Conservation (phyloP, 2,888 invertebrate genomes). For the Isoperla grammatica region DNA sequence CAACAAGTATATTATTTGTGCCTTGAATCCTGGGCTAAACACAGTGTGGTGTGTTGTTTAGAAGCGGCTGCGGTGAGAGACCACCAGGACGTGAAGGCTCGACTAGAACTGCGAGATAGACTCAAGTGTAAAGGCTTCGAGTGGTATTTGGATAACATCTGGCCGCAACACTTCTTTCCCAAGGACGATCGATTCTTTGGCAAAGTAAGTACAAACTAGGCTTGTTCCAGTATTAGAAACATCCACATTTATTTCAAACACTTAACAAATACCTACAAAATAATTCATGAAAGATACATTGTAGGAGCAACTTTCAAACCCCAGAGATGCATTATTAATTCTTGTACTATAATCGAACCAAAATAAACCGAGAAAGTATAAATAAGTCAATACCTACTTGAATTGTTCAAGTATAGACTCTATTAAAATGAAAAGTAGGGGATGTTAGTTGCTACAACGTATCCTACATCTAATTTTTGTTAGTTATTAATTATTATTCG, state of each 20-base stretch:
- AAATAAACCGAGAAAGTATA: too few species aligned
- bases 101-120: constrained; percentile 62
- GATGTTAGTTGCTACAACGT: too few species aligned
- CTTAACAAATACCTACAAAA: neutral
- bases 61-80: constrained; percentile 56
- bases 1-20: too few species aligned
- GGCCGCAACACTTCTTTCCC: constrained; percentile 96
- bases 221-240: too few species aligned
- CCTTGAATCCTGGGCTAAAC: too few species aligned
- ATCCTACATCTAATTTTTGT: too few species aligned
- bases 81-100: constrained; percentile 53
- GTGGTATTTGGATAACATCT: constrained; percentile 92
- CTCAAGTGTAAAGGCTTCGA: constrained; percentile 80
- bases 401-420: too few species aligned
- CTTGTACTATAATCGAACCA: too few species aligned
- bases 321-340: neutral
- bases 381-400: too few species aligned
- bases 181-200: constrained; percentile 84
- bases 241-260: neutral
- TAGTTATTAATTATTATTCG: too few species aligned
- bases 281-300: neutral
- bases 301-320: neutral
- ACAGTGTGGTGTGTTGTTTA: constrained; percentile 36
- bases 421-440: too few species aligned
- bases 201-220: constrained; percentile 62